phyloP scores from a whole-genome alignment of 2,797 vertebrate genomes.

The Potorous gilbertii region DNA sequence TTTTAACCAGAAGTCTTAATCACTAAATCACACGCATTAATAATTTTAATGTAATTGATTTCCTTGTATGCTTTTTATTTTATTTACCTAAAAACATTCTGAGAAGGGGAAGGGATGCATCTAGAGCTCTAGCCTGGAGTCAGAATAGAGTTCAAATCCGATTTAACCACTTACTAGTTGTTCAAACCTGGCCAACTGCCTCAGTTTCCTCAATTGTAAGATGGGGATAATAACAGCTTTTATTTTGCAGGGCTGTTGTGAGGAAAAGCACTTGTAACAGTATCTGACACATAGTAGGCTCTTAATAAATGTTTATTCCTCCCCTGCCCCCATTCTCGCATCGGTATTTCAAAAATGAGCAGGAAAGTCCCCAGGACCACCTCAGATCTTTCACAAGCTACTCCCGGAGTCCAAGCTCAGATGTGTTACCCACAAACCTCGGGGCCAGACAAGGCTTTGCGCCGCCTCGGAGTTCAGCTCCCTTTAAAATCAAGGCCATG shows the following conservation, averaged over 20 bases:
- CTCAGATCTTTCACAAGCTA: neutral
- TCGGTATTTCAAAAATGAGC: conserved; percentile 17
- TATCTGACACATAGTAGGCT: neutral
- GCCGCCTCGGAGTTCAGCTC: neutral
- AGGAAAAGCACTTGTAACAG: neutral
- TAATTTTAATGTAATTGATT: neutral
- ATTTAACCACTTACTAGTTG: neutral
- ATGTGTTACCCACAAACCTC: neutral
- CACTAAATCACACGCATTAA: neutral
- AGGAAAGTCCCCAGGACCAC: neutral
- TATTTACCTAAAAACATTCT: neutral
- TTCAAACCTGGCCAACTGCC: neutral
- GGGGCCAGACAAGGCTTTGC: neutral
- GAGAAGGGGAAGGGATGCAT: neutral
- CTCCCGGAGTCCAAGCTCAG: neutral
- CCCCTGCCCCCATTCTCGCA: neutral
- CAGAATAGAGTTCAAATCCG: neutral
- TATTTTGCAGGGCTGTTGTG: neutral
- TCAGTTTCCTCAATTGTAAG: neutral
- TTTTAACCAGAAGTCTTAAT: neutral
- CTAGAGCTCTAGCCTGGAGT: neutral
- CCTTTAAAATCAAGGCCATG: fast-evolving
- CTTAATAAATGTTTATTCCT: neutral
- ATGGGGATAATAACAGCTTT: neutral
- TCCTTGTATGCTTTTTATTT: neutral